Percentiles rank a stretch among this genome's conserved stretches.
These are phyloP conservation scores for Temnothorax ravouxi DNA, from an alignment of 2,888 invertebrate species.

Conservation along the genomic window DNA sequence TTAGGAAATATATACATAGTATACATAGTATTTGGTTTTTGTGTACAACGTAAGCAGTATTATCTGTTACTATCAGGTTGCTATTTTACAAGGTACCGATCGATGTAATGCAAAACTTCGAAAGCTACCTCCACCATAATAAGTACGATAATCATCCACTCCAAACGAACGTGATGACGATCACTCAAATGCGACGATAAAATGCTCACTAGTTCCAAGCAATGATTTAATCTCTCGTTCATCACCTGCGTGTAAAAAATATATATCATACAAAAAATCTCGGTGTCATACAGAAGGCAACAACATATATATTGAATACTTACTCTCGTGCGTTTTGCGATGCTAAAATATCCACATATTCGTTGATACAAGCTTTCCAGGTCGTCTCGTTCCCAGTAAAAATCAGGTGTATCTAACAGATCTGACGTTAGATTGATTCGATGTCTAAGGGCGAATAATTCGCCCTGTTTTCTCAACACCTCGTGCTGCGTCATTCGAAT, in stretches of 20 bases:
- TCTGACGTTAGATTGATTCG: slow-evolving; percentile 97
- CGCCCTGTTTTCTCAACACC: slow-evolving; percentile 93
- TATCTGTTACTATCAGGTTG: background rate
- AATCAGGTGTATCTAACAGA: slow-evolving; percentile 97
- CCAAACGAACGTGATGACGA: slow-evolving; percentile 96
- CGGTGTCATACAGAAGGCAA: background rate
- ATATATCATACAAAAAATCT: background rate
- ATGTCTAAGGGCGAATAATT: slow-evolving; percentile 95
- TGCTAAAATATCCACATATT: slow-evolving; percentile 94
- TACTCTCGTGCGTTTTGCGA: slow-evolving; percentile 94
- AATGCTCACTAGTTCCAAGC: slow-evolving; percentile 96
- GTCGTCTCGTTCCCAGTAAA: slow-evolving; percentile 98
- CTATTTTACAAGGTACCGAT: slow-evolving; percentile 87
- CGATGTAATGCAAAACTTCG: slow-evolving; percentile 92
- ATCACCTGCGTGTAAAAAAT: slow-evolving; percentile 90
- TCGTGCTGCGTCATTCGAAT: slow-evolving; percentile 91
- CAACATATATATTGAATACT: slow-evolving; percentile 62
- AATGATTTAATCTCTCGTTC: slow-evolving; percentile 98
- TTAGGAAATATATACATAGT: slow-evolving; percentile 14
- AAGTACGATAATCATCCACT: slow-evolving; percentile 98
- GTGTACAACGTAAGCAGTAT: background rate
- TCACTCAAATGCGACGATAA: slow-evolving; percentile 96
- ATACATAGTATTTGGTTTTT: background rate
- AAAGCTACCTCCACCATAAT: slow-evolving; percentile 98
- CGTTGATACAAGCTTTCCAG: slow-evolving; percentile 94